Base-by-base conservation (phyloP, 2,888 invertebrate genomes). In the Lycia hirtaria region DNA sequence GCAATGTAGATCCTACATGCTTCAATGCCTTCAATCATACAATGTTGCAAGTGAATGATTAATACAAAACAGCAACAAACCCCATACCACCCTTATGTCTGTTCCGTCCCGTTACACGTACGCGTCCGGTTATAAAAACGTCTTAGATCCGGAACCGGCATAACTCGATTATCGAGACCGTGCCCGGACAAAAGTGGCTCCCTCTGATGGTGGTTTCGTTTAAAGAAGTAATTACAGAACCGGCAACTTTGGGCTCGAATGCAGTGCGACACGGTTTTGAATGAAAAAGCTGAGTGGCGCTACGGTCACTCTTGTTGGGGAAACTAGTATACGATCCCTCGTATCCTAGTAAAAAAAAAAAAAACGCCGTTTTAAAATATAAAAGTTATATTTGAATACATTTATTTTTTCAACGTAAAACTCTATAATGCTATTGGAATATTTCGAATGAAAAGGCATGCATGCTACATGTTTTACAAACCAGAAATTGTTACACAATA, bases 211-310 rank as follows among this genome's bases (percentile, higher is more conserved):
- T 77, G 81, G 86, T 80, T 87, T 86, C 87, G 85, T 88, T 88
- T 88, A 88, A 89, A 88, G 88, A 88, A 87, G 89, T 91, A 89
- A 91, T 92, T 91, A 90, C 84, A 83, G 71, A 81, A 85, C 77
- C 80, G 80, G 83, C 81, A 83, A 88, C 83, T 88, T 85, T 69
- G 80, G 81, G 72, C 78, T 80, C 77, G 78, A 73, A 73, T 59
- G 74, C 4, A 41, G 15, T 17, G 26, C 17, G 10, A 28, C 41
- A 41, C 7, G 5, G 9, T 10, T 12, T 12, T 1, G 1, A 12
- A 12, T 40, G 1, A 37, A 2, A 5, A 12, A 17, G 17, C 32
- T 3, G 6, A 14, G 14, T 14, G n/a, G n/a, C 2, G 6, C 32
- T 14, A 14, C 5, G 14, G 12, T 14, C 6, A 7, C 14, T 32